Conservation (phyloP, 2,797 vertebrate species). For the Pseudochirops cupreus region DNA sequence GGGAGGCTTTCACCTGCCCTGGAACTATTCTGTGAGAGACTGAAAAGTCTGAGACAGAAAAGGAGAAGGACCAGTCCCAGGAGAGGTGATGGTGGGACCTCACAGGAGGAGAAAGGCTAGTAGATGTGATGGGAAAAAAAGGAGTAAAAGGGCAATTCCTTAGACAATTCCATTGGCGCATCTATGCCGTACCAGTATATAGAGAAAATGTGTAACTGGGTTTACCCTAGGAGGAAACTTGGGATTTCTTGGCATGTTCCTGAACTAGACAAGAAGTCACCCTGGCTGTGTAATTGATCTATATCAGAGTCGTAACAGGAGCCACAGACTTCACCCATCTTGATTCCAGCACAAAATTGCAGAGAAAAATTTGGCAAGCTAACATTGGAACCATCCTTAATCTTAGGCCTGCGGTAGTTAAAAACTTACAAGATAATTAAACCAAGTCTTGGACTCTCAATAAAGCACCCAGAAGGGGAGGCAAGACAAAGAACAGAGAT, state of each 20-base stretch:
- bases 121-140: not conserved
- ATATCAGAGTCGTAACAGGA: not conserved
- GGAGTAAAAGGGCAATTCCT: not conserved
- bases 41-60: not conserved
- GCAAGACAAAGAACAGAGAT: not conserved
- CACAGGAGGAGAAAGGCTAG: not conserved
- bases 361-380: not conserved
- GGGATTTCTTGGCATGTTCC: not conserved
- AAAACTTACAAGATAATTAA: not conserved
- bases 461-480: not conserved
- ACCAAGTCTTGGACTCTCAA: not conserved
- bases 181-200: not conserved
- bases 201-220: not conserved
- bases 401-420: not conserved
- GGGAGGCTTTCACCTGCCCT: not conserved
- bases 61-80: not conserved
- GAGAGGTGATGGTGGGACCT: not conserved
- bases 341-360: not conserved
- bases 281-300: not conserved
- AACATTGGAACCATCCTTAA: not conserved
- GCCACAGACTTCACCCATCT: not conserved
- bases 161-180: not conserved
- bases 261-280: not conserved
- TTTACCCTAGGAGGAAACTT: not conserved
- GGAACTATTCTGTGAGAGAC: not conserved